These are phyloP conservation scores for Chlamydotis undulata DNA, from an alignment of 2,113 vertebrate species.

Conservation along the genomic window DNA sequence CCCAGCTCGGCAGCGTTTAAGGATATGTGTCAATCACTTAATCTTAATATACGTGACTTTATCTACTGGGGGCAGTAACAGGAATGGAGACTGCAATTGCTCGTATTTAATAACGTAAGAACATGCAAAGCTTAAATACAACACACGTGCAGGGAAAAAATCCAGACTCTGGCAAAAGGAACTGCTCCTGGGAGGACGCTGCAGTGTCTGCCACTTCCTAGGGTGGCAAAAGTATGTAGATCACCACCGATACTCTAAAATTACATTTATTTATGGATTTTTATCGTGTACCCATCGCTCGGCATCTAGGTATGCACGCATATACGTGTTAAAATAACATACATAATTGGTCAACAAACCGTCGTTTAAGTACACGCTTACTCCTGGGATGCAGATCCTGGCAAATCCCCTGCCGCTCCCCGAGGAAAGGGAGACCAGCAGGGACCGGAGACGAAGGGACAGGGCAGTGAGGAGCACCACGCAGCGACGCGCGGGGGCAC, in stretches of 20 bases:
- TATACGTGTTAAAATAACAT: not conserved
- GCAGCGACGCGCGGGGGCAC: rapidly evolving
- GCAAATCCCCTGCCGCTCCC: not conserved
- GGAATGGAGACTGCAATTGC: not conserved
- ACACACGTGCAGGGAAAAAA: not conserved
- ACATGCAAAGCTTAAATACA: not conserved
- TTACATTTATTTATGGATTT: not conserved
- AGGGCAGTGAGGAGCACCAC: not conserved
- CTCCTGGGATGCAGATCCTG: not conserved
- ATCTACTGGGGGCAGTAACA: not conserved
- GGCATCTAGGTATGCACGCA: not conserved
- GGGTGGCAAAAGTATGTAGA: not conserved
- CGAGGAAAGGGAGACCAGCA: not conserved
- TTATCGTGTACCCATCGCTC: not conserved
- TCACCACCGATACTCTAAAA: not conserved
- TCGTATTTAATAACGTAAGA: not conserved
- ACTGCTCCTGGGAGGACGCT: not conserved
- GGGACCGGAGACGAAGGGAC: not conserved
- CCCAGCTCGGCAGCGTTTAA: not conserved
- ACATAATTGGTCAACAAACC: not conserved
- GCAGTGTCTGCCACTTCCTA: not conserved
- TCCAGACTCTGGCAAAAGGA: not conserved
- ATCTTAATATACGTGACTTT: not conserved
- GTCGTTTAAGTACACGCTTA: not conserved
- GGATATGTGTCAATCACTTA: not conserved